Evolutionary conservation across 2,797 vertebrate genomes (phyloP), one percentile per base, ranked within the genome.

Genomic region (Pampus argenteus): DNA sequence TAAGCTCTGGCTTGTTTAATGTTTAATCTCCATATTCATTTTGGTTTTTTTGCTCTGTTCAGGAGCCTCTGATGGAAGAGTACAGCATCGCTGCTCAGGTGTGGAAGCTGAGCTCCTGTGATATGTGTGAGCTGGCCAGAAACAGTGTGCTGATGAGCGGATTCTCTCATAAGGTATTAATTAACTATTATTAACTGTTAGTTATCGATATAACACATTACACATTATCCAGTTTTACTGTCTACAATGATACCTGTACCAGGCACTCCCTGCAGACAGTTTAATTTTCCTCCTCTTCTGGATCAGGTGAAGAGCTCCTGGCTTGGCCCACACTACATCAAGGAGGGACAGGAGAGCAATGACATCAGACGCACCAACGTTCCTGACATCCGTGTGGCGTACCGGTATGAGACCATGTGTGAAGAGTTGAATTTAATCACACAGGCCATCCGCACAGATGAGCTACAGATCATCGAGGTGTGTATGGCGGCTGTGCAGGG

Each of bases 61-160:
- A 95, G 95, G 98, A 99, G 86, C 97, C 98, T 0, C 78, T 99
- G 89, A 99, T 99, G 98, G 98, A 99, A 78, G 98, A 99, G 64
- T 99, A 99, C 89, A 99, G 97, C 93, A 99, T 99, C 2, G 98
- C 97, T 57, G 96, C 98, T 38, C 98, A 99, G 88, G 97, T 99
- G 83, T 99, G 98, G 98, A 99, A 99, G 90, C 94, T 99, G 73
- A 99, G 97, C 89, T 98, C 98, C 57, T 99, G 98, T 0, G 98
- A 99, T 89, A 98, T 99, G 97, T 99, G 98, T 8, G 98, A 99
- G 84, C 95, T 99, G 82, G 95, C 97, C 77, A 95, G 97, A 60
- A 99, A 99, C 94, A 99, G 97, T 0, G 98, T 99, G 66, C 93
- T 99, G 62, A 99, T 98, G 97, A 99, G 97, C 0, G 97, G 98